A percentile compares a stretch with the other conserved stretches of the same genome.
Evolutionary conservation across 1,140 invertebrate genomes (phyloP).

Genomic region (Dufourea novaeangliae): DNA sequence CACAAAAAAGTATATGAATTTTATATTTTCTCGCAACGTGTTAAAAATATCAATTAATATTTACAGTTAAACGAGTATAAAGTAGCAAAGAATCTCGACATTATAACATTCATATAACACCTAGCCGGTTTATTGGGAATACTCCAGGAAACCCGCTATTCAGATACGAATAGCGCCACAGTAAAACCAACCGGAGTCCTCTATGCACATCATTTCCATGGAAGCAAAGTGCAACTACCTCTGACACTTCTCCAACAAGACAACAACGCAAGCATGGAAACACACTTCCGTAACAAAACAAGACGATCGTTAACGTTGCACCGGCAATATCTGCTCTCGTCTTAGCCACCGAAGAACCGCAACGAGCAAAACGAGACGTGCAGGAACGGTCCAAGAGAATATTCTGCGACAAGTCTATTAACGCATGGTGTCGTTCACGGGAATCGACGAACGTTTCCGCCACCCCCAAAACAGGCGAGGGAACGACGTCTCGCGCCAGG

Average conservation of each 20-base stretch:
- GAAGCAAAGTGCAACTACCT: not conserved
- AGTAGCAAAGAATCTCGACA: too few relatives aligned
- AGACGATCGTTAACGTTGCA: not conserved
- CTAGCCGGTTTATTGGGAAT: too few relatives aligned
- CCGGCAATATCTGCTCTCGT: not conserved
- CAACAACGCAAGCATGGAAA: not conserved
- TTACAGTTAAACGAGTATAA: too few relatives aligned
- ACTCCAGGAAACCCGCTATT: not conserved
- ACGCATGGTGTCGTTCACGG: not conserved
- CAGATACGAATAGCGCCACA: not conserved
- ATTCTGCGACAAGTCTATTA: not conserved
- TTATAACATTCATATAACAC: too few relatives aligned
- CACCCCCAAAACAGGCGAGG: conserved; percentile 4
- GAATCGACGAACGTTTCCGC: not conserved
- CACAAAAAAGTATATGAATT: too few relatives aligned
- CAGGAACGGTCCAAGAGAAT: not conserved
- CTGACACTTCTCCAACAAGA: not conserved
- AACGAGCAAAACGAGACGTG: not conserved
- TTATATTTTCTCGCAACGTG: too few relatives aligned
- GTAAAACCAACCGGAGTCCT: not conserved
- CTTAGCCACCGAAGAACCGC: not conserved
- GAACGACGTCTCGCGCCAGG: not conserved
- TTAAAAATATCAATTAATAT: too few relatives aligned
- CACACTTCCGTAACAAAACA: conserved; percentile 13
- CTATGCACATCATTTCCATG: not conserved